Percentiles rank a stretch among this genome's conserved stretches.
Conservation (phyloP, 2,888 invertebrate genomes). For the Drosophila picticornis region DNA sequence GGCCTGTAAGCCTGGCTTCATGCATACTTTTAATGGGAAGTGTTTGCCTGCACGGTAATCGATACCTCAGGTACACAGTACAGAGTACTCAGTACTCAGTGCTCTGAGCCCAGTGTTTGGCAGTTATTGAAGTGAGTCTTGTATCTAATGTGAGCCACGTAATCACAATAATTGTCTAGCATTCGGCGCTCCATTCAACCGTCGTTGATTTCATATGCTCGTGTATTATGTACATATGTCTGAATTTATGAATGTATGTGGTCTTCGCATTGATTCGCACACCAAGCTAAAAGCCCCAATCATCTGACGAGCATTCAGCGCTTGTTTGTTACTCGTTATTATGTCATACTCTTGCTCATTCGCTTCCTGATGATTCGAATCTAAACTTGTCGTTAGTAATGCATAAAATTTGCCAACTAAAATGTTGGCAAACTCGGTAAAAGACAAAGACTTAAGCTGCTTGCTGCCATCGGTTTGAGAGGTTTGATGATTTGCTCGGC, state of each 20-base stretch:
- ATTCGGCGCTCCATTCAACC: slow-evolving; percentile 74
- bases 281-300: slow-evolving; percentile 4
- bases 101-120: slow-evolving; percentile 3
- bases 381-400: slow-evolving; percentile 29
- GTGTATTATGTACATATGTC: background rate
- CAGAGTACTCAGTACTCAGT: background rate
- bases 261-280: slow-evolving; percentile 35
- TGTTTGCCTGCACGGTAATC: slow-evolving; percentile 63
- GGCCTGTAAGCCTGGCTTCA: slow-evolving; percentile 2
- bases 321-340: slow-evolving; percentile 51
- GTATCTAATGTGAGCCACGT: slow-evolving; percentile 48
- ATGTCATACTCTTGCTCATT: slow-evolving; percentile 70
- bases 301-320: slow-evolving; percentile 17
- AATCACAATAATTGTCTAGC: slow-evolving; percentile 70
- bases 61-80: slow-evolving; percentile 40
- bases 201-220: slow-evolving; percentile 57
- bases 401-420: slow-evolving; percentile 13
- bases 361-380: slow-evolving; percentile 60
- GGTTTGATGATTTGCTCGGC: background rate
- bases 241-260: background rate
- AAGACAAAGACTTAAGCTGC: background rate
- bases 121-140: slow-evolving; percentile 50
- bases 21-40: slow-evolving; percentile 55
- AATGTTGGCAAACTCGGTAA: background rate
- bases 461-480: background rate